Conservation (phyloP, 2,797 vertebrate genomes). For the Lutjanus argentimaculatus region DNA sequence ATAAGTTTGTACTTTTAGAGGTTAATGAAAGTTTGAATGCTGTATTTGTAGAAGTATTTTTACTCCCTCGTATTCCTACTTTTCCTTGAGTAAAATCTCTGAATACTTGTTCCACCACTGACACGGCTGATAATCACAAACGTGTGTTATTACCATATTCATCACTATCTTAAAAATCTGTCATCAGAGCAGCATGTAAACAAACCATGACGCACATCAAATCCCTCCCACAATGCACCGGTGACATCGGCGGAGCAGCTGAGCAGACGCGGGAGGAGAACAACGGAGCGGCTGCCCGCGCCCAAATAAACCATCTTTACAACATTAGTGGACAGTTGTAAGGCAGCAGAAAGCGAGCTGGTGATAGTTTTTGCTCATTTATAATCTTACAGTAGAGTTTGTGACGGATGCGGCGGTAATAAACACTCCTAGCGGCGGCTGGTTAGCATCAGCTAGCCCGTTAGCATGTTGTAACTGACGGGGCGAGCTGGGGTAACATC, state of each 20-base stretch:
- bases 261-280: slow-evolving; percentile 42
- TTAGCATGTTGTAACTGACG: slow-evolving; percentile 48
- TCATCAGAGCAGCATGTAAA: slow-evolving; percentile 58
- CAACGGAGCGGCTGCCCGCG: not conserved
- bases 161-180: not conserved
- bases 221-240: slow-evolving; percentile 75
- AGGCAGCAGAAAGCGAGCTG: rapidly evolving
- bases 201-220: slow-evolving; percentile 74
- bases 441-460: slow-evolving; percentile 61
- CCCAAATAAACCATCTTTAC: rapidly evolving
- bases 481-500: slow-evolving; percentile 32
- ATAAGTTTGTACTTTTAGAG: too few species aligned
- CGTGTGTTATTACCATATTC: not conserved
- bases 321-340: rapidly evolving
- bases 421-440: slow-evolving; percentile 40
- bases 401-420: slow-evolving; percentile 14
- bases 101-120: too few species aligned
- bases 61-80: too few species aligned
- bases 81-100: too few species aligned
- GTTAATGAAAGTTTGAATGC: too few species aligned
- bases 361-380: not conserved
- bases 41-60: too few species aligned
- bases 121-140: not conserved
- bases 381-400: not conserved
- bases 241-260: slow-evolving; percentile 28